Conservation (phyloP, 2,113 vertebrate genomes). For the Pachypanchax playfairii region DNA sequence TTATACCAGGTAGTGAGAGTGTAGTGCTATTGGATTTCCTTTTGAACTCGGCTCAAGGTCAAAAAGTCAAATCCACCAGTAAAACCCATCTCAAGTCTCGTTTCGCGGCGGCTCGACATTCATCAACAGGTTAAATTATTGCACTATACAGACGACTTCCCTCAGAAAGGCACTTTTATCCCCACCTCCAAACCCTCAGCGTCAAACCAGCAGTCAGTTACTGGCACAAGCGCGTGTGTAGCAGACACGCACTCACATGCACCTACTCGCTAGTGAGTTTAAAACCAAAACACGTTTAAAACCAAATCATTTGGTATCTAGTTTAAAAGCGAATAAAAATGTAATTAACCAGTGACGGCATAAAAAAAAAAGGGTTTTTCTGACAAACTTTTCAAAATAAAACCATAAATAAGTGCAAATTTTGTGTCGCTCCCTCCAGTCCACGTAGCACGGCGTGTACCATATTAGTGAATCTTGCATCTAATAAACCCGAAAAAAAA, state of each 20-base stretch:
- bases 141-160: slow-evolving; percentile 76
- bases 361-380: slow-evolving; percentile 15
- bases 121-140: slow-evolving; percentile 80
- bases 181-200: slow-evolving; percentile 36
- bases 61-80: slow-evolving; percentile 63
- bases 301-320: slow-evolving; percentile 62
- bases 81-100: slow-evolving; percentile 58
- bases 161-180: slow-evolving; percentile 82
- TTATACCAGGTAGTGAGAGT: slow-evolving; percentile 78
- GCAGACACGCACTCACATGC: slow-evolving; percentile 37
- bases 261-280: slow-evolving; percentile 50
- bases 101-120: slow-evolving; percentile 74
- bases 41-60: slow-evolving; percentile 56
- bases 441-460: slow-evolving; percentile 63
- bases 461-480: slow-evolving; percentile 61
- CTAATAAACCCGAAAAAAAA: slow-evolving; percentile 9
- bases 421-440: slow-evolving; percentile 61
- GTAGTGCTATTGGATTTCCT: slow-evolving; percentile 75
- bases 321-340: slow-evolving; percentile 72
- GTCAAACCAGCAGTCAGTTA: slow-evolving; percentile 35
- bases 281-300: slow-evolving; percentile 67
- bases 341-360: slow-evolving; percentile 58
- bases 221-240: slow-evolving; percentile 37
- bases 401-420: slow-evolving; percentile 65
- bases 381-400: slow-evolving; percentile 26